Conservation (phyloP, 2,113 vertebrate genomes). For the Mesitornis unicolor region DNA sequence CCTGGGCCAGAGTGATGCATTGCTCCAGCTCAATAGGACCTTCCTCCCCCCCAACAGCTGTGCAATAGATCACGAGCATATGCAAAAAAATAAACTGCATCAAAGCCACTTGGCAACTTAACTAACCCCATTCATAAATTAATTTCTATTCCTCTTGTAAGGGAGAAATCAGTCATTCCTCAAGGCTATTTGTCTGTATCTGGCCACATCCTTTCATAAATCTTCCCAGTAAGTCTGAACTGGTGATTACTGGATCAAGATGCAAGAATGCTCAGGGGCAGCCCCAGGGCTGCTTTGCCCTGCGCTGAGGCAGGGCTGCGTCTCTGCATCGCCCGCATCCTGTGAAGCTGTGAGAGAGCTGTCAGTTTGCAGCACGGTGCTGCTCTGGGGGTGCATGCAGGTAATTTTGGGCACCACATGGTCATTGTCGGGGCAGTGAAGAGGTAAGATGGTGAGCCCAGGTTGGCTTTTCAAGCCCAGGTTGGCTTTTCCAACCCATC, state of each 20-base stretch:
- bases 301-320: background rate
- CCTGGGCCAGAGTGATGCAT: background rate
- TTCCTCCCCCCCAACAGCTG: slow-evolving; percentile 42
- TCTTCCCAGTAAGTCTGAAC: background rate
- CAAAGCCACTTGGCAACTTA: slow-evolving; percentile 52
- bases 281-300: background rate
- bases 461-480: rapidly evolving
- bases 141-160: slow-evolving; percentile 30
- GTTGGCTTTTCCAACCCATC: background rate
- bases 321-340: background rate
- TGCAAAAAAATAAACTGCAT: slow-evolving; percentile 21
- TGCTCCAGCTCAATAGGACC: background rate
- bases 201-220: slow-evolving; percentile 44
- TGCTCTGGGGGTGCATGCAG: rapidly evolving
- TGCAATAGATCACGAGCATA: slow-evolving; percentile 14
- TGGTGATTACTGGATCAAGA: background rate
- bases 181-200: background rate
- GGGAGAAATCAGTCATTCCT: slow-evolving; percentile 29
- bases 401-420: rapidly evolving
- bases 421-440: rapidly evolving
- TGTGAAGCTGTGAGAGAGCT: background rate
- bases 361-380: rapidly evolving
- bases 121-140: slow-evolving; percentile 23
- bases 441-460: rapidly evolving
- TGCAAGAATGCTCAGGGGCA: background rate